Evolutionary conservation across 2,797 vertebrate genomes (phyloP).

Genomic region (Tangara arthus): DNA sequence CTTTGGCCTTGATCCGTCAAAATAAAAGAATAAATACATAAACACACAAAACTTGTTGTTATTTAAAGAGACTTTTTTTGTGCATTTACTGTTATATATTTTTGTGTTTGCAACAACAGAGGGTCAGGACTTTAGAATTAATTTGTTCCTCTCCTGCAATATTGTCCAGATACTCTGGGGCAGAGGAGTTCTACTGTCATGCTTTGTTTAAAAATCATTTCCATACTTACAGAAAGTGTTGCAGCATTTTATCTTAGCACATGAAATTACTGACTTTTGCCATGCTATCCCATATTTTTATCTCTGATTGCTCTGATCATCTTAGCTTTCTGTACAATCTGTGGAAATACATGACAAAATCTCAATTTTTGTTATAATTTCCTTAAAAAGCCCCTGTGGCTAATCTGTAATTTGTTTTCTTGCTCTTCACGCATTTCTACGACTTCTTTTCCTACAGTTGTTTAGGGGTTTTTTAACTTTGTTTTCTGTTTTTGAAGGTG

Average conservation of each 20-base stretch:
- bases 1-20: background rate
- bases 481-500: background rate
- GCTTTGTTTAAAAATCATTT: background rate
- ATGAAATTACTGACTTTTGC: background rate
- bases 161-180: background rate
- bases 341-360: background rate
- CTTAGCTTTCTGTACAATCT: background rate
- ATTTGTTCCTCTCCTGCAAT: background rate
- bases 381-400: background rate
- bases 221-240: background rate
- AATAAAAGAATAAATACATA: background rate
- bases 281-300: background rate
- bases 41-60: background rate
- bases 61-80: background rate
- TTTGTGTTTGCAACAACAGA: background rate
- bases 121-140: background rate
- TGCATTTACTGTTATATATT: background rate
- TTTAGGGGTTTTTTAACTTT: accelerated
- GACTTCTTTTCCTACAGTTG: background rate
- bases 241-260: background rate
- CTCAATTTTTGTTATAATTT: background rate
- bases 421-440: accelerated
- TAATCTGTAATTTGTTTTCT: background rate
- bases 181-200: background rate
- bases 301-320: background rate